Percentiles rank a stretch among this genome's conserved stretches.
Conservation (phyloP, 1,140 invertebrate species). For the Thaumatotibia leucotreta region DNA sequence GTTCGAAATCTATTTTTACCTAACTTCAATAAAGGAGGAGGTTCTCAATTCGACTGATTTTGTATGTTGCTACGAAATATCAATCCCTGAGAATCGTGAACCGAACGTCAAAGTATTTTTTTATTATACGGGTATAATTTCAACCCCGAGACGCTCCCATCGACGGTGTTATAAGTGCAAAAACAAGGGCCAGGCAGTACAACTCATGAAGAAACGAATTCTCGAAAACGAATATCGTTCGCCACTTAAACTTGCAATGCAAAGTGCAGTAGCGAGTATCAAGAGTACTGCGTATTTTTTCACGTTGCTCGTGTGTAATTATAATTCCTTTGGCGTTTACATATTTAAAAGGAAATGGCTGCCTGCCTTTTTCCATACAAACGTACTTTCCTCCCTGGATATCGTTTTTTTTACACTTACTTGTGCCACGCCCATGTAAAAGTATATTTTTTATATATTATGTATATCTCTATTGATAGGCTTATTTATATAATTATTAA, state of each 20-base stretch:
- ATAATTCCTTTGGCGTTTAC: not conserved
- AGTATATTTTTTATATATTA: too few relatives aligned
- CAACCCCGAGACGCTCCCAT: too few relatives aligned
- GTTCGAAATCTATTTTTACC: too few relatives aligned
- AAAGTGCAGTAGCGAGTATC: not conserved
- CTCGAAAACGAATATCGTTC: not conserved
- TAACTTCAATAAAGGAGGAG: too few relatives aligned
- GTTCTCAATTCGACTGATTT: too few relatives aligned
- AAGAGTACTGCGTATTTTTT: not conserved
- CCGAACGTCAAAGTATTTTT: too few relatives aligned
- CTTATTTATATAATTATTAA: too few relatives aligned
- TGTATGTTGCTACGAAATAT: too few relatives aligned
- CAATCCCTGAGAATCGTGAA: not conserved
- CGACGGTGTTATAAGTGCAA: not conserved
- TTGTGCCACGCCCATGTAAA: too few relatives aligned
- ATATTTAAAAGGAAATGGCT: too few relatives aligned
- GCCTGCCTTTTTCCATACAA: not conserved
- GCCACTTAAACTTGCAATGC: not conserved
- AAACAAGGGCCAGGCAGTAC: not conserved
- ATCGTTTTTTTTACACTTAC: not conserved
- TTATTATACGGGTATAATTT: too few relatives aligned
- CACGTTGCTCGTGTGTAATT: not conserved
- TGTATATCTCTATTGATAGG: too few relatives aligned
- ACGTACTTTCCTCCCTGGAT: not conserved
- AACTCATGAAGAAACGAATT: not conserved